A percentile compares a stretch with the other conserved stretches of the same genome.
Evolutionary conservation across 2,113 vertebrate species (phyloP).

Genomic region (Grammomys dolichurus): DNA sequence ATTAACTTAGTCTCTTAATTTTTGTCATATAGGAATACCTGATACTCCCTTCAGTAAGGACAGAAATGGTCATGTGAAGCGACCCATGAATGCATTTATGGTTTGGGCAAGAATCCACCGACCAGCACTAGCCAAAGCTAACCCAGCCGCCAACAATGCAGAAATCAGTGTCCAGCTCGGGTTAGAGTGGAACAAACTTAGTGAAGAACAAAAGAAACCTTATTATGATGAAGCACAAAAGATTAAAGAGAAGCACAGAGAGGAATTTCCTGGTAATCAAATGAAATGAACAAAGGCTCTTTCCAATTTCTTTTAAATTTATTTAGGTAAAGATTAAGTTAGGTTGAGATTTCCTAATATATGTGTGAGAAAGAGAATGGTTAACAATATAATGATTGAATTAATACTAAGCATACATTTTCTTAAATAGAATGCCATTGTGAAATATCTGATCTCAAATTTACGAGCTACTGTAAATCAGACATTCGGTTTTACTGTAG

Average conservation of each 20-base stretch:
- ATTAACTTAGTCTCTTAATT: slow-evolving; percentile 77
- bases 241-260: slow-evolving; percentile 90
- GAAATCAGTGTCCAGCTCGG: slow-evolving; percentile 90
- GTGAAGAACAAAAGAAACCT: slow-evolving; percentile 91
- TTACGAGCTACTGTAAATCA: slow-evolving; percentile 32
- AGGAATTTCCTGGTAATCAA: slow-evolving; percentile 91
- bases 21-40: slow-evolving; percentile 86
- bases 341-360: slow-evolving; percentile 27
- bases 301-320: slow-evolving; percentile 66
- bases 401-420: slow-evolving; percentile 34
- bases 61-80: slow-evolving; percentile 89
- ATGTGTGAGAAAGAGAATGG: slow-evolving; percentile 45
- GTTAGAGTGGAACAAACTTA: slow-evolving; percentile 92
- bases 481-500: neutral
- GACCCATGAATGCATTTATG: slow-evolving; percentile 94
- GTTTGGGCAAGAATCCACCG: slow-evolving; percentile 92
- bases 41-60: slow-evolving; percentile 86
- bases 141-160: slow-evolving; percentile 84
- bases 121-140: slow-evolving; percentile 86
- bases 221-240: slow-evolving; percentile 91
- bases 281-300: slow-evolving; percentile 68
- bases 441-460: slow-evolving; percentile 6
- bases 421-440: slow-evolving; percentile 42
- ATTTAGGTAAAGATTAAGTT: slow-evolving; percentile 73
- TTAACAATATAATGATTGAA: slow-evolving; percentile 15